Conservation (phyloP, 2,113 vertebrate species). For the Orthonyx spaldingii region DNA sequence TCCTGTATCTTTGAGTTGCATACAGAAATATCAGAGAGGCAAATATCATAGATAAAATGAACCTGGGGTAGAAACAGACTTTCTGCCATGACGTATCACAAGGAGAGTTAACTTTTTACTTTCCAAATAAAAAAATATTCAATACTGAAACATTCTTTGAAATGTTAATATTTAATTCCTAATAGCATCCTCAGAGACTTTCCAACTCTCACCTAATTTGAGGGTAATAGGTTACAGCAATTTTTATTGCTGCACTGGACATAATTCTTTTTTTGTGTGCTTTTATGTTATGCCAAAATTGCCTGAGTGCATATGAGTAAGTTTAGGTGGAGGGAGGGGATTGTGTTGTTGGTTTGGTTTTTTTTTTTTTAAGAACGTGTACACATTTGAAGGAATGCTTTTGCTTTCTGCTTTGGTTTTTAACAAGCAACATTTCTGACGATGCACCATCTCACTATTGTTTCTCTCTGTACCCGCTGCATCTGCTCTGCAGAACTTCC, state of each 20-base stretch:
- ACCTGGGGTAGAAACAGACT: background rate
- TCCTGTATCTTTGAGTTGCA: background rate
- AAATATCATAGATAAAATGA: background rate
- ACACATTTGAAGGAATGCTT: background rate
- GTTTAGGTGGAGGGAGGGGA: background rate
- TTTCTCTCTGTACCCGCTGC: background rate
- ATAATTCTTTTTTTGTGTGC: background rate
- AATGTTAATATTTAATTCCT: background rate
- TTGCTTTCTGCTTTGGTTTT: conserved; percentile 10
- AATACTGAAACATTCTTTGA: background rate
- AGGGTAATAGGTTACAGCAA: conserved; percentile 21
- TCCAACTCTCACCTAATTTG: conserved; percentile 16
- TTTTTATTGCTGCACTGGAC: conserved; percentile 22
- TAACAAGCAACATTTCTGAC: background rate
- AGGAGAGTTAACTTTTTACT: background rate
- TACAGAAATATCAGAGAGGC: background rate
- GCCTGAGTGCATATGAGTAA: background rate
- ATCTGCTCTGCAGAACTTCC: background rate
- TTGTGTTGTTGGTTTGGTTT: background rate
- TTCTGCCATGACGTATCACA: background rate
- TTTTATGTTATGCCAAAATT: conserved; percentile 29
- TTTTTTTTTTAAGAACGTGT: background rate
- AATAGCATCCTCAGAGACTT: conserved; percentile 3
- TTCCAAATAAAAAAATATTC: background rate
- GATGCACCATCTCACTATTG: background rate